Conservation (phyloP, 92 coral and sea anemone genomes). For the Paragorgia papillata region DNA sequence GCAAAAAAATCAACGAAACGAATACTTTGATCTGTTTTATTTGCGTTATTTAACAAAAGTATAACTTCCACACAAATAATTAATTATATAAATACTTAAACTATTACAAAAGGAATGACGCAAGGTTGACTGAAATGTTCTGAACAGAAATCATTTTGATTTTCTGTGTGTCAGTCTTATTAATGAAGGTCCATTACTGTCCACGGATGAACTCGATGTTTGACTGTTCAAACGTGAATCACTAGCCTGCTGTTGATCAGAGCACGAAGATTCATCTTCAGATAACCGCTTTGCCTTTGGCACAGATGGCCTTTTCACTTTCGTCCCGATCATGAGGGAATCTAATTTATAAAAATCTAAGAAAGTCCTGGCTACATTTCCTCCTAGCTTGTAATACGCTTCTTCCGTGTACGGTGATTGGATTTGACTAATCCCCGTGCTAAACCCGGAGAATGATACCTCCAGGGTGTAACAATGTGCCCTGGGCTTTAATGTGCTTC, state of each 20-base stretch:
- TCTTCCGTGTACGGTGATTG: conserved; percentile 96
- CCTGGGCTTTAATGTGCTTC: conserved; percentile 87
- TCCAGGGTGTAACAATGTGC: conserved; percentile 97
- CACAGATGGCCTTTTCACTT: conserved; percentile 29
- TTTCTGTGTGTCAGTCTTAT: conserved; percentile 26
- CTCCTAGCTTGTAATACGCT: conserved; percentile 83
- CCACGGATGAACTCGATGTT: conserved; percentile 2
- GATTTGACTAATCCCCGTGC: conserved; percentile 66
- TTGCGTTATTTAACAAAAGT: too few relatives aligned
- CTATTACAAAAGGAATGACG: too few relatives aligned
- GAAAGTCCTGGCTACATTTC: conserved; percentile 96
- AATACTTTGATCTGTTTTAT: too few relatives aligned
- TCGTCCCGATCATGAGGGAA: conserved; percentile 61
- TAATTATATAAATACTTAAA: too few relatives aligned
- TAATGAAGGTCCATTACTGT: conserved; percentile 8
- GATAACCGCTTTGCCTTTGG: not conserved
- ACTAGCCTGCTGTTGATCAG: not conserved
- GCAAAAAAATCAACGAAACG: too few relatives aligned
- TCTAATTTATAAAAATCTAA: conserved; percentile 89
- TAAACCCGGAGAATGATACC: conserved; percentile 94
- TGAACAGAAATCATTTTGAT: not conserved
- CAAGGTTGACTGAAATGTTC: too few relatives aligned
- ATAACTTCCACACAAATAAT: too few relatives aligned
- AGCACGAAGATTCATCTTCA: conserved; percentile 17
- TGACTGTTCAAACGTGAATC: not conserved